Percentiles rank a stretch among this genome's conserved stretches.
Evolutionary conservation across 1,140 invertebrate species (phyloP).

Genomic region (Leptoteleia sp.): DNA sequence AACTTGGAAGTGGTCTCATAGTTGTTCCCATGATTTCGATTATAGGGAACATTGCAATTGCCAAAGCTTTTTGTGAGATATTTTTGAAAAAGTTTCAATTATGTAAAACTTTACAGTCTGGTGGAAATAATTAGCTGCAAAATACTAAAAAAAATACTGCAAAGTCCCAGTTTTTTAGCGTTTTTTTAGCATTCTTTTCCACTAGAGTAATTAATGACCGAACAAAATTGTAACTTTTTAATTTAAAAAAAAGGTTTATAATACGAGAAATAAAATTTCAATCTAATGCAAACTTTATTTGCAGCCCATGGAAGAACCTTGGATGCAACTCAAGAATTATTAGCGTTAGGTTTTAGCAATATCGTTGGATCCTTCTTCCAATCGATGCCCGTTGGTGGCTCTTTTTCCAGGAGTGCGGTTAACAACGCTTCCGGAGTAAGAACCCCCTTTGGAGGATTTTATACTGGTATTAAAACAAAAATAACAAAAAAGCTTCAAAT

Average conservation of each 20-base stretch:
- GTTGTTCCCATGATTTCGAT: constrained; percentile 87
- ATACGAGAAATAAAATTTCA: no score
- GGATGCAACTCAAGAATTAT: constrained; percentile 85
- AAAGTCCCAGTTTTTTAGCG: no score
- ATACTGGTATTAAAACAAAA: constrained; percentile 81
- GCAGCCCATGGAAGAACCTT: constrained; percentile 82
- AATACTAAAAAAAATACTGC: no score
- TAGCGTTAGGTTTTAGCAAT: constrained; percentile 85
- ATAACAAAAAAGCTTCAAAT: no score
- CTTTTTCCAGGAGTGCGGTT: constrained; percentile 86
- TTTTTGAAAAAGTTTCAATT: no score
- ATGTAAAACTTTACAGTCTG: neutral
- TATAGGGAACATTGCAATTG: constrained; percentile 88
- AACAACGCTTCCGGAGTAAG: constrained; percentile 87
- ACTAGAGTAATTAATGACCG: no score
- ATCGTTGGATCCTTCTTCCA: constrained; percentile 86
- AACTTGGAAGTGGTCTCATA: constrained; percentile 84
- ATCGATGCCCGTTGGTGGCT: constrained; percentile 87
- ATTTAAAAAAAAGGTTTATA: no score
- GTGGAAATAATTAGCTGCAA: no score
- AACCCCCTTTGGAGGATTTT: constrained; percentile 86
- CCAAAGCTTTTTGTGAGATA: constrained; percentile 87
- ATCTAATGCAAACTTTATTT: no score
- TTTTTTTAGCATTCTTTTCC: no score
- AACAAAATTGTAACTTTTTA: no score